Conservation (phyloP, 37 sponge, comb jelly and placozoan genomes). For the Geodia barretti region DNA sequence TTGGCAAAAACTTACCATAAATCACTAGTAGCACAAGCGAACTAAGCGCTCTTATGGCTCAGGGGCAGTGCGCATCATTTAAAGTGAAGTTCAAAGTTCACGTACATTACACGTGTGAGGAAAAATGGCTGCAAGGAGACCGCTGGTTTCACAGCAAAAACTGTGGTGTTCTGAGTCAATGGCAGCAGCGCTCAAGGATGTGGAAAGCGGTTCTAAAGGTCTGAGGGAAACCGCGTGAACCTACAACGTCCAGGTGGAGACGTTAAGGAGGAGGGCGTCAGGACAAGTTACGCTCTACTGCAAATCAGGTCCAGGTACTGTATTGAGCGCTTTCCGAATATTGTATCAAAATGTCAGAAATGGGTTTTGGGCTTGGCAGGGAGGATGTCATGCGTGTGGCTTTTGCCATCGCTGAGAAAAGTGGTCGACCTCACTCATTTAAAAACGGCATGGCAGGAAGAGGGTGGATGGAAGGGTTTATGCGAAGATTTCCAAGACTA, state of each 20-base stretch:
- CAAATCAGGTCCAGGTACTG: slow-evolving; percentile 46
- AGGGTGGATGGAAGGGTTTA: slow-evolving; percentile 63
- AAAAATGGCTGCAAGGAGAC: no score
- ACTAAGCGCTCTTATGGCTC: no score
- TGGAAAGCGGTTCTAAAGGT: slow-evolving; percentile 33
- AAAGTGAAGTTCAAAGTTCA: no score
- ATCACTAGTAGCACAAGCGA: no score
- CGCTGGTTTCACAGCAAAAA: no score
- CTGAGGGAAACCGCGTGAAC: slow-evolving; percentile 43
- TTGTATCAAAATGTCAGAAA: slow-evolving; percentile 46
- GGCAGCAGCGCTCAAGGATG: slow-evolving; percentile 14
- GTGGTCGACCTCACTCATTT: slow-evolving; percentile 34
- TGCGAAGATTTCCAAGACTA: slow-evolving; percentile 21
- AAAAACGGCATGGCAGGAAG: slow-evolving; percentile 37
- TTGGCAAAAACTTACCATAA: no score
- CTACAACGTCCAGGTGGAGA: slow-evolving; percentile 47
- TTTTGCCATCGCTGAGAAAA: slow-evolving; percentile 35
- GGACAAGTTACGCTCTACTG: slow-evolving; percentile 36
- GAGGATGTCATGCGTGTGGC: slow-evolving; percentile 62
- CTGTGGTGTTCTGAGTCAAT: slow-evolving; percentile 38
- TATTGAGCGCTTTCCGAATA: slow-evolving; percentile 35
- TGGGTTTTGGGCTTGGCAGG: slow-evolving; percentile 43
- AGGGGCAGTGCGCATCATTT: no score
- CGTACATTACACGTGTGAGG: no score
- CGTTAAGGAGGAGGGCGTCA: slow-evolving; percentile 35